Conservation (phyloP, 2,888 invertebrate genomes). For the Uropetala carovei region DNA sequence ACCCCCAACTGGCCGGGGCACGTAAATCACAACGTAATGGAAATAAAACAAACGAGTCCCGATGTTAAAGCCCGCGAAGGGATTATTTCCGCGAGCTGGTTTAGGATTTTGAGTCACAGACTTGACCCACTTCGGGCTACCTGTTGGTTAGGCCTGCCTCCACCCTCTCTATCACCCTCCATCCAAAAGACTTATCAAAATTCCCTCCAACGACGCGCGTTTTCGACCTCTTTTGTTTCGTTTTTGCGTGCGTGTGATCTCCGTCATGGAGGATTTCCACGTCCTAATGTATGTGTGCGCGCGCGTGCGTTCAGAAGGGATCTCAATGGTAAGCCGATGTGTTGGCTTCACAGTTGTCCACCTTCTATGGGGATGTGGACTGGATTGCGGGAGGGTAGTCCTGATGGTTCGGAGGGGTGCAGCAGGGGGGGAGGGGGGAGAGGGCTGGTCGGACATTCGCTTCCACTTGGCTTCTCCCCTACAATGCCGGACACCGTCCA, state of each 20-base stretch:
- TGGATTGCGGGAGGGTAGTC: not conserved
- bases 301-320: not conserved
- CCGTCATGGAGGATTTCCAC: conserved; percentile 12
- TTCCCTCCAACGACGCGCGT: not conserved
- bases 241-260: not conserved
- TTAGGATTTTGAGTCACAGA: not conserved
- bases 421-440: not conserved
- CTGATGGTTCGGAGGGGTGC: not conserved
- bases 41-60: not conserved
- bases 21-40: not conserved
- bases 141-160: not conserved
- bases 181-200: conserved; percentile 27
- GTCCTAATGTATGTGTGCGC: not conserved
- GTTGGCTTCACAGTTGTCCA: conserved; percentile 7
- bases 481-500: conserved; percentile 24
- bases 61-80: not conserved
- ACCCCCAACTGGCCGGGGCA: not conserved
- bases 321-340: not conserved
- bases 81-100: not conserved
- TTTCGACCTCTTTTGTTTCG: not conserved
- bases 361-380: not conserved
- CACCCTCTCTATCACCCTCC: not conserved
- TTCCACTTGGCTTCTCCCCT: conserved; percentile 44
- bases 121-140: not conserved
- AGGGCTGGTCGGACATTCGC: not conserved